Evolutionary conservation across 1,140 invertebrate genomes (phyloP), one percentile per base, ranked within the genome.

Genomic region (Philaenus spumarius): DNA sequence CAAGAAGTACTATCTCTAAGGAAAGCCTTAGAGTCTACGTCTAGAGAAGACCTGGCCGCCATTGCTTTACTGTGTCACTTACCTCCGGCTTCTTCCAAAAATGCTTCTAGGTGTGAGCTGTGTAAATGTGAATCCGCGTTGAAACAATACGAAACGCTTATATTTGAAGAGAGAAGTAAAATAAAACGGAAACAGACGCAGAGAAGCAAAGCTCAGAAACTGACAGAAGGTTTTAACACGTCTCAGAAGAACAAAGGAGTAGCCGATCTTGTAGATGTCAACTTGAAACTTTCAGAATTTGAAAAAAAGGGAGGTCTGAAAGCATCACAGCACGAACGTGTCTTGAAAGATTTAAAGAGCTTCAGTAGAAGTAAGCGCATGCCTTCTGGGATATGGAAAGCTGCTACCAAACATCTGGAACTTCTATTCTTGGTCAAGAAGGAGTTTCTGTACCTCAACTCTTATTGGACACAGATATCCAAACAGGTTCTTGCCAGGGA

Each of bases 1-100:
- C 61, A 70, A 5, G 61, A 66, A 15, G 69, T 79, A 23, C 59
- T 73, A 12, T 63, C 67, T 51, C 61, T 65, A 7, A 57, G 79
- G 9, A 60, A 68, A n/a, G 56, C 67, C 7, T 64, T 82, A 20
- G 59, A 69, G 53, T 62, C 56, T 3, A 61, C 65, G 1, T 66
- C 73, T 17, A 67, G 69, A 9, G 58, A 66, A 42, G 62, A 72
- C 9, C 71, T 86, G 19, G 75, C 87, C 15, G 69, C 76, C 46
- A 61, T 65, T 52, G 82, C 85, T 1, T 78, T 82, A 20, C 72
- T 78, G 48, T 89, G 87, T 65, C 87, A 89, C 71, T 74, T 90
- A 37, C 69, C 82, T 45, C 77, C 73, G 9, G 67, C 50, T n/a
- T 15, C 35, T 14, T 23, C 11, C n/a, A 45, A 20, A 22, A 2